Percentiles rank a stretch among this genome's conserved stretches.
These are phyloP conservation scores for Drosophila murphyi DNA, from an alignment of 1,140 invertebrate genomes.

Conservation along the genomic window DNA sequence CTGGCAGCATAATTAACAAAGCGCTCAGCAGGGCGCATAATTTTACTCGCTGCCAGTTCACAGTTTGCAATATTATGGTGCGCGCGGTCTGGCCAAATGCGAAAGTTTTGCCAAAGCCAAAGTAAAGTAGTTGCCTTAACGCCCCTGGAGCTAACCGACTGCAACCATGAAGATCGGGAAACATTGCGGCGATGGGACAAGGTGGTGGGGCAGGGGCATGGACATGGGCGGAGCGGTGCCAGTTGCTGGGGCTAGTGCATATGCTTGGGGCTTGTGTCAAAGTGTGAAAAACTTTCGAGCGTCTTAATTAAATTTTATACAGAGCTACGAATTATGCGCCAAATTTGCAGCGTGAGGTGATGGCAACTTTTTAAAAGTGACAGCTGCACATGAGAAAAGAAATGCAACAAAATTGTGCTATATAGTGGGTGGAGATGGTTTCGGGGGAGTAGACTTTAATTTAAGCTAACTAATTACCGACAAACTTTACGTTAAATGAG, in stretches of 20 bases:
- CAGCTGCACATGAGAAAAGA: conserved; percentile 65
- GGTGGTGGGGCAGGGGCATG: neutral
- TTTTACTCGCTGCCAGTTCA: conserved; percentile 59
- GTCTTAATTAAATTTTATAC: conserved; percentile 82
- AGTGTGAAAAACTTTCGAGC: conserved; percentile 80
- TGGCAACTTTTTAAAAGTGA: conserved; percentile 77
- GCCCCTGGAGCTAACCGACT: conserved; percentile 54
- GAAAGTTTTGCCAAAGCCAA: conserved; percentile 63
- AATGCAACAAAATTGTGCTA: conserved; percentile 25
- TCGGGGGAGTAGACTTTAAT: conserved; percentile 40
- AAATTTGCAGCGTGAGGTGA: conserved; percentile 42
- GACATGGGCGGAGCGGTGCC: neutral
- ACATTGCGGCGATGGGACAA: conserved; percentile 5
- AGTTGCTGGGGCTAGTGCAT: conserved; percentile 43
- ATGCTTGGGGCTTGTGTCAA: conserved; percentile 77
- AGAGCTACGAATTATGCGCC: conserved; percentile 58
- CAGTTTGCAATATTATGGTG: conserved; percentile 56
- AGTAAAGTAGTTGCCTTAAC: conserved; percentile 76
- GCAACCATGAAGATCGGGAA: conserved; percentile 44
- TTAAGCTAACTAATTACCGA: conserved; percentile 71
- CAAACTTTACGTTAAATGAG: conserved; percentile 66
- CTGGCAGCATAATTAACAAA: conserved; percentile 77
- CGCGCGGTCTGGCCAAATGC: conserved; percentile 49
- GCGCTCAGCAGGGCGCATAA: conserved; percentile 78
- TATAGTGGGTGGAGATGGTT: neutral